A percentile compares a stretch with the other conserved stretches of the same genome.
Conservation (phyloP, 2,797 vertebrate species). For the Varecia variegata region DNA sequence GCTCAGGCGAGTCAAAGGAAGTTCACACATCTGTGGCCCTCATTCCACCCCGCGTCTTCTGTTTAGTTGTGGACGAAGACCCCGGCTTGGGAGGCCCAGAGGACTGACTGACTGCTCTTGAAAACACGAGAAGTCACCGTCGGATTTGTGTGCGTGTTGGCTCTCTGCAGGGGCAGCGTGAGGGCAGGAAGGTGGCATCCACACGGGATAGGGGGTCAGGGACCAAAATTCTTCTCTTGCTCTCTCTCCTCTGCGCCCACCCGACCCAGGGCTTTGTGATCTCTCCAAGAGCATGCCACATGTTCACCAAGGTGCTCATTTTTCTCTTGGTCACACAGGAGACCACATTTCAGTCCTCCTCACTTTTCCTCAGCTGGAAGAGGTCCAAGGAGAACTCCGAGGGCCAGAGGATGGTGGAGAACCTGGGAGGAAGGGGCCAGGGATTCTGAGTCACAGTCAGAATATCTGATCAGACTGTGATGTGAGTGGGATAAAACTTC, state of each 20-base stretch:
- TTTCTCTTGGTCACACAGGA: not conserved
- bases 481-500: fast-evolving
- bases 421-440: not conserved
- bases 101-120: not conserved
- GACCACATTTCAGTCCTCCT: not conserved
- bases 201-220: fast-evolving
- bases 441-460: not conserved
- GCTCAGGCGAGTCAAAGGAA: not conserved
- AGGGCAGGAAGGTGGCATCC: not conserved
- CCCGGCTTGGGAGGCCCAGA: not conserved
- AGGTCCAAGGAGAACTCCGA: not conserved
- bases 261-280: not conserved
- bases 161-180: not conserved
- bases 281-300: fast-evolving
- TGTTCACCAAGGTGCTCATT: not conserved
- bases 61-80: not conserved
- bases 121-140: not conserved
- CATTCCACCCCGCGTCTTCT: not conserved
- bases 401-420: not conserved
- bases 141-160: not conserved
- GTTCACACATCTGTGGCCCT: not conserved
- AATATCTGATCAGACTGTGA: not conserved
- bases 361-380: not conserved
- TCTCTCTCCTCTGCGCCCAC: not conserved
- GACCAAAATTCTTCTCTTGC: not conserved